Conservation (phyloP, 37 sponge, comb jelly and placozoan genomes). For the Halisarca cf. caerulea region DNA sequence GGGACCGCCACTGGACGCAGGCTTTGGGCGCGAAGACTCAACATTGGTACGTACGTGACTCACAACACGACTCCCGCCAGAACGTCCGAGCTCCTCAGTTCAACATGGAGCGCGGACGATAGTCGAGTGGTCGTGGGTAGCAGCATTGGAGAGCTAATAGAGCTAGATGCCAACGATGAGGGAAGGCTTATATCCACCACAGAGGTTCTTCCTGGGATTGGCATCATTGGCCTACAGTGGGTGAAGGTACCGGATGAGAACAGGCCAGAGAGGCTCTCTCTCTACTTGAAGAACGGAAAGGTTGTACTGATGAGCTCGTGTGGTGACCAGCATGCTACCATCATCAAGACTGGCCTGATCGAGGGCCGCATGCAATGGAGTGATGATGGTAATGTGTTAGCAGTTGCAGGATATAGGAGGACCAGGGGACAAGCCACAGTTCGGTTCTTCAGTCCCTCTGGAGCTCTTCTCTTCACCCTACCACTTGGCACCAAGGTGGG, state of each 20-base stretch:
- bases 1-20: constrained; percentile 87
- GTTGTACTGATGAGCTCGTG: constrained; percentile 92
- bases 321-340: constrained; percentile 89
- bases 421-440: constrained; percentile 68
- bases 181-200: constrained; percentile 86
- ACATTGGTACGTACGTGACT: constrained; percentile 84
- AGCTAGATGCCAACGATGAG: constrained; percentile 78
- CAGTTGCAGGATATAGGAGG: constrained; percentile 87
- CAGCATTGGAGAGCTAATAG: constrained; percentile 87
- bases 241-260: constrained; percentile 52
- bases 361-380: constrained; percentile 88
- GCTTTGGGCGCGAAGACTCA: constrained; percentile 88
- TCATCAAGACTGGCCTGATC: constrained; percentile 79
- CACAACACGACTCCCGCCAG: constrained; percentile 59
- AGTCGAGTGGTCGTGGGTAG: constrained; percentile 76
- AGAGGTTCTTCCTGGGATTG: constrained; percentile 89
- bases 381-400: constrained; percentile 68
- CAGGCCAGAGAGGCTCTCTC: constrained; percentile 65
- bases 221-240: constrained; percentile 86
- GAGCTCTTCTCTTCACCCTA: constrained; percentile 78
- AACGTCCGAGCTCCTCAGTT: constrained; percentile 63
- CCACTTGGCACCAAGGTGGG: constrained; percentile 79
- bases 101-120: constrained; percentile 92
- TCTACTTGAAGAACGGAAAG: constrained; percentile 84
- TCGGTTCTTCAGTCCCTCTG: constrained; percentile 82